A percentile compares a stretch with the other conserved stretches of the same genome.
Conservation (phyloP, 2,797 vertebrate species). For the Danio jaintianensis region DNA sequence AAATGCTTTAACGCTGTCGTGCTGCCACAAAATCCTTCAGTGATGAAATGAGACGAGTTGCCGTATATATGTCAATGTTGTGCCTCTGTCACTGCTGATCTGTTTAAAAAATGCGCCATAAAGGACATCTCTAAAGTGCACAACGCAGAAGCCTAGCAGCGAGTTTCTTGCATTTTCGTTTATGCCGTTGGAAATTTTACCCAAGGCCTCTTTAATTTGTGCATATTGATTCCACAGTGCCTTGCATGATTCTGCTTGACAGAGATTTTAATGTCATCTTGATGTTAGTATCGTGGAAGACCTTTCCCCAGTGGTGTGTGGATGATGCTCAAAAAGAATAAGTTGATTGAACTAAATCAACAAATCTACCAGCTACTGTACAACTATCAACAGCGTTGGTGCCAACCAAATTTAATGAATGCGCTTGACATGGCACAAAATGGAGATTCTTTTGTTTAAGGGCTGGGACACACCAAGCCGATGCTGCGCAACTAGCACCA, state of each 20-base stretch:
- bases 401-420: conserved; percentile 13
- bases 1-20: no score
- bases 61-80: no score
- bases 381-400: background rate
- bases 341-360: background rate
- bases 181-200: background rate
- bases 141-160: background rate
- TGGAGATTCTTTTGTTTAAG: background rate
- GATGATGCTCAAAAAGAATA: no score
- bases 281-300: no score
- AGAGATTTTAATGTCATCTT: no score
- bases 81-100: no score
- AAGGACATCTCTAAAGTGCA: background rate
- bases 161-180: background rate
- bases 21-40: no score
- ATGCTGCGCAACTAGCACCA: no score
- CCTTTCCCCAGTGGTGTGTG: no score
- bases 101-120: no score
- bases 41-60: no score
- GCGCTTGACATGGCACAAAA: background rate
- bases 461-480: no score
- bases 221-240: background rate
- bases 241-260: background rate
- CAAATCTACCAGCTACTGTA: background rate
- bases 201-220: background rate